Evolutionary conservation across 23 tunicate species (phyloP).

Genomic region (Styela plicata): DNA sequence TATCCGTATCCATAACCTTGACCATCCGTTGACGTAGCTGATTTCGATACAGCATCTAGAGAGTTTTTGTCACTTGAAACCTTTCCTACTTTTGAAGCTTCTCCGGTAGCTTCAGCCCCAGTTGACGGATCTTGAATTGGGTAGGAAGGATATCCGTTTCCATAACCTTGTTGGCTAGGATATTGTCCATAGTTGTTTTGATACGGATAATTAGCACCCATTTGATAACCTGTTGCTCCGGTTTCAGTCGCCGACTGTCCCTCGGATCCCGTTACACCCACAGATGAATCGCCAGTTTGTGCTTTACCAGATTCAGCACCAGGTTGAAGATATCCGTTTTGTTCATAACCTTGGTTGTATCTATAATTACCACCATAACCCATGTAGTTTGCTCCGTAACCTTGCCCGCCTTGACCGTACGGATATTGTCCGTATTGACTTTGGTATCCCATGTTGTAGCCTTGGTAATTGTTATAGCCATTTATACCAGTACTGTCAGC

Average conservation of each 20-base stretch:
- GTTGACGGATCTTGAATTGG: background rate
- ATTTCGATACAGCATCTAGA: background rate
- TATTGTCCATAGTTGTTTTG: background rate
- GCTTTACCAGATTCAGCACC: background rate
- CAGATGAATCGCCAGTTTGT: background rate
- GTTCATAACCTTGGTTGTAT: background rate
- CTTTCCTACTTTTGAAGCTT: background rate
- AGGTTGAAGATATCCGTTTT: background rate
- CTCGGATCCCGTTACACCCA: background rate
- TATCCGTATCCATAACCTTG: background rate
- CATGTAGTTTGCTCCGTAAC: constrained; percentile 1
- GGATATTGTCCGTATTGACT: background rate
- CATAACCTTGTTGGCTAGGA: background rate
- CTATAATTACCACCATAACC: constrained; percentile 6
- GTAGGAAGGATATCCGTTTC: background rate
- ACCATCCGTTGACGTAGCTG: background rate
- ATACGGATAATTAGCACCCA: background rate
- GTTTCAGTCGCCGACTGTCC: background rate
- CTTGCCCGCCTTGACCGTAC: background rate
- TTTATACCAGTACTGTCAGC: background rate
- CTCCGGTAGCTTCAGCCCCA: background rate
- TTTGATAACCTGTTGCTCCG: background rate
- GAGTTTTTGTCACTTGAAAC: background rate
- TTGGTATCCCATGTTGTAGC: constrained; percentile 6
- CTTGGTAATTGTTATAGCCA: background rate